These are phyloP conservation scores for Micromys minutus DNA, from an alignment of 2,113 vertebrate species.

Conservation along the genomic window DNA sequence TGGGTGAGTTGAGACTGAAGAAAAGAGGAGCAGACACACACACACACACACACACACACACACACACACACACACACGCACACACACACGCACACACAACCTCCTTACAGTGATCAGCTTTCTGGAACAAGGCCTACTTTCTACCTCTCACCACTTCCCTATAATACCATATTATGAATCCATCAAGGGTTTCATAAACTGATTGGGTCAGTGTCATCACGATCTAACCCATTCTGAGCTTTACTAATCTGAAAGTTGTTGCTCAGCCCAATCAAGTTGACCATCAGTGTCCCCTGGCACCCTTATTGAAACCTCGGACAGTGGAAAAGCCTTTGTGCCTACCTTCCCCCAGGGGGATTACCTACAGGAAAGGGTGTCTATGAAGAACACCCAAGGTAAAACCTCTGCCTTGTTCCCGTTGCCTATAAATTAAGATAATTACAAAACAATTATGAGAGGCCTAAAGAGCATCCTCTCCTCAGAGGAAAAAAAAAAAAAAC, in stretches of 20 bases:
- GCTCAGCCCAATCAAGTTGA: not conserved
- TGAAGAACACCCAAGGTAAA: not conserved
- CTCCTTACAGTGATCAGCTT: not conserved
- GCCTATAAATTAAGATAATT: not conserved
- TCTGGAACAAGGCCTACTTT: not conserved
- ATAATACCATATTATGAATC: not conserved
- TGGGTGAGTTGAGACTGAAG: not conserved
- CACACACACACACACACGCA: not conserved
- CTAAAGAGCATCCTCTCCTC: conserved; percentile 8
- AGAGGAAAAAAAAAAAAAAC: conserved; percentile 52
- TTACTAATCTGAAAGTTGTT: not conserved
- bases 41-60: no score
- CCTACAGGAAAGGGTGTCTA: not conserved
- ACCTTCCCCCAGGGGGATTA: not conserved
- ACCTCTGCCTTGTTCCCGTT: not conserved
- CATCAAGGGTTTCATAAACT: not conserved
- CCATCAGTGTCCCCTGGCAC: not conserved
- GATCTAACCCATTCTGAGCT: not conserved
- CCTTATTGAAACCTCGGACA: not conserved
- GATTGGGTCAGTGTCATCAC: not conserved
- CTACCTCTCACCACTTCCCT: not conserved
- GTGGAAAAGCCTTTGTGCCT: not conserved
- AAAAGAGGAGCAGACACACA: not conserved
- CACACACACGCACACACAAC: not conserved
- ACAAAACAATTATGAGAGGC: conserved; percentile 37